Evolutionary conservation across 1,140 invertebrate species (phyloP).

Genomic region (Lucilia sericata): DNA sequence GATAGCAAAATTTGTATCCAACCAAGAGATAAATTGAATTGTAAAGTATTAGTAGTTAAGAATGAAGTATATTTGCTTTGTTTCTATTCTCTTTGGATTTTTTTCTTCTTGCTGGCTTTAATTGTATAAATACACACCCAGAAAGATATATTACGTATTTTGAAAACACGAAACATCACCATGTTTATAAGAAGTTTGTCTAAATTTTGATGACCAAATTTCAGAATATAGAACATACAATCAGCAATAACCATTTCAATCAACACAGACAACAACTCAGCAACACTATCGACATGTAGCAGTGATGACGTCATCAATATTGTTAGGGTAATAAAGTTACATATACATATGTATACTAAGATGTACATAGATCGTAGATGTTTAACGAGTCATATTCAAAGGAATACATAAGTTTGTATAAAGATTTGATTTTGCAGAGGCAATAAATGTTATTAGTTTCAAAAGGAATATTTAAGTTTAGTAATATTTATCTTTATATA

Average conservation of each 20-base stretch:
- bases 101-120: not conserved
- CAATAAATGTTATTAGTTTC: not conserved
- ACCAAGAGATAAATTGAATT: slow-evolving; percentile 17
- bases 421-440: too few relatives aligned
- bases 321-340: too few relatives aligned
- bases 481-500: not conserved
- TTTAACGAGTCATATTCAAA: too few relatives aligned
- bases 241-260: not conserved
- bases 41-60: slow-evolving; percentile 8
- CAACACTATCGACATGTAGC: not conserved
- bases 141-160: not conserved
- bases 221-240: not conserved
- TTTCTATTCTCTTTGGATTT: not conserved
- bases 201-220: slow-evolving; percentile 14
- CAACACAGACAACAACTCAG: not conserved
- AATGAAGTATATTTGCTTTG: not conserved
- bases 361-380: too few relatives aligned
- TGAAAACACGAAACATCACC: not conserved
- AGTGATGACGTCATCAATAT: not conserved
- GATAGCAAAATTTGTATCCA: not conserved
- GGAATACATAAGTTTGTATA: too few relatives aligned
- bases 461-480: not conserved
- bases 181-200: not conserved
- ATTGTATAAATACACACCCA: not conserved
- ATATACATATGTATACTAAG: too few relatives aligned